phyloP scores from a whole-genome alignment of 2,797 vertebrate species.

The Sternarchorhynchus goeldii region DNA sequence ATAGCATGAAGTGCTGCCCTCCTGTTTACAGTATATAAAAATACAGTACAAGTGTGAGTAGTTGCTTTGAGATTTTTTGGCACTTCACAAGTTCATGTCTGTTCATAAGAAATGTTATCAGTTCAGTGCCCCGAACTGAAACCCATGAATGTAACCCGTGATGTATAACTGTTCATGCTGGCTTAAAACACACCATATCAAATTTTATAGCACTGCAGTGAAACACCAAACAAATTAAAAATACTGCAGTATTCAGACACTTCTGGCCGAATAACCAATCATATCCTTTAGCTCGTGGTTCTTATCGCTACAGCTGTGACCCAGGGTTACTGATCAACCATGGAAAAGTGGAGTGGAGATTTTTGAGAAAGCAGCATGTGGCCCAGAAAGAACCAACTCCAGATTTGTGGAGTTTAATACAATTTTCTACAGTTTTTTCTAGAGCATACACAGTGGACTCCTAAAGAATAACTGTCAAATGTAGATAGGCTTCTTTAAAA shows the following conservation, averaged over 20 bases:
- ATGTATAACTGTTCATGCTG: too few relatives aligned
- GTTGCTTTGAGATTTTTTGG: constrained; percentile 33
- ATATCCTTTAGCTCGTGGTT: neutral
- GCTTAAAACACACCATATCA: too few relatives aligned
- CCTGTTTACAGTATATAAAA: constrained; percentile 19
- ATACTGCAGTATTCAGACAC: neutral
- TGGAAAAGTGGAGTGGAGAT: neutral
- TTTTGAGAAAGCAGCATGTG: constrained; percentile 7
- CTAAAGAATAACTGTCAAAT: constrained; percentile 18
- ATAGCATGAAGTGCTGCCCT: constrained; percentile 43
- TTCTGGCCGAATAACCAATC: neutral
- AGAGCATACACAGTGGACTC: neutral
- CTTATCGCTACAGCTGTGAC: constrained; percentile 3
- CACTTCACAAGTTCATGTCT: constrained; percentile 35
- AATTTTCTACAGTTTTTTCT: neutral
- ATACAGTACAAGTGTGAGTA: constrained; percentile 12
- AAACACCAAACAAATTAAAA: neutral
- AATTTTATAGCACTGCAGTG: neutral
- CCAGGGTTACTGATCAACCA: constrained; percentile 1
- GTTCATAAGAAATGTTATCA: constrained; percentile 12
- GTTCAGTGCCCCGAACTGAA: constrained; percentile 24
- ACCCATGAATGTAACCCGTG: constrained; percentile 10
- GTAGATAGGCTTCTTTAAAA: constrained; percentile 11
- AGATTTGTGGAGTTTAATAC: constrained; percentile 1
- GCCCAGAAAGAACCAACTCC: neutral